phyloP scores from a whole-genome alignment of 2,113 vertebrate species.

The Nycticebus coucang region DNA sequence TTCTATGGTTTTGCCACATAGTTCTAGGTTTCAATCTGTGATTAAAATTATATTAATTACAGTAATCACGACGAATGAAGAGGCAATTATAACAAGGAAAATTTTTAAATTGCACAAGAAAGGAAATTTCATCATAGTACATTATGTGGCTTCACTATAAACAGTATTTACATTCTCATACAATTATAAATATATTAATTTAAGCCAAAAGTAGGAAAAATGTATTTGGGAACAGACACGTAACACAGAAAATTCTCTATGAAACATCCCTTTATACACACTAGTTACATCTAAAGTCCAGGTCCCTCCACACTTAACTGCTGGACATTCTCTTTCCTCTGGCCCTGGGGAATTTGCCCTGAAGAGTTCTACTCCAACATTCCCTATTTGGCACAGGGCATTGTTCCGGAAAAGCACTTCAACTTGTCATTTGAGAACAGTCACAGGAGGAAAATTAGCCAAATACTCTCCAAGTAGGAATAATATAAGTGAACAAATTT shows the following conservation, averaged over 20 bases:
- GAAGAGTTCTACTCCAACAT: neutral
- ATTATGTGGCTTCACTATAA: neutral
- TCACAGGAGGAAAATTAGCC: neutral
- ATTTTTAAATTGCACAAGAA: neutral
- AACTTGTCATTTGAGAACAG: neutral
- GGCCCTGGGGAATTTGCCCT: neutral
- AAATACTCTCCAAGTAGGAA: neutral
- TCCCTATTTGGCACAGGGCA: neutral
- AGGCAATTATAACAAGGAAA: neutral
- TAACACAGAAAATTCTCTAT: neutral
- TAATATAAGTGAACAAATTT: neutral
- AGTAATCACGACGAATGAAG: neutral
- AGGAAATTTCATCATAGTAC: neutral
- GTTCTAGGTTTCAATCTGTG: neutral
- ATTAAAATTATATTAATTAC: neutral
- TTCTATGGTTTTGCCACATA: neutral
- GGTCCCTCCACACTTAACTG: neutral
- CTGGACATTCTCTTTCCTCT: neutral
- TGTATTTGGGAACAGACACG: neutral
- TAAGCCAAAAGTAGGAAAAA: neutral
- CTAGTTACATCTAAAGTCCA: neutral
- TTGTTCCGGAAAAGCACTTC: neutral
- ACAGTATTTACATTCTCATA: neutral
- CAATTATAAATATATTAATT: neutral
- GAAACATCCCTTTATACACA: neutral